Conservation (phyloP, 1,140 invertebrate genomes). For the Atta colombica region DNA sequence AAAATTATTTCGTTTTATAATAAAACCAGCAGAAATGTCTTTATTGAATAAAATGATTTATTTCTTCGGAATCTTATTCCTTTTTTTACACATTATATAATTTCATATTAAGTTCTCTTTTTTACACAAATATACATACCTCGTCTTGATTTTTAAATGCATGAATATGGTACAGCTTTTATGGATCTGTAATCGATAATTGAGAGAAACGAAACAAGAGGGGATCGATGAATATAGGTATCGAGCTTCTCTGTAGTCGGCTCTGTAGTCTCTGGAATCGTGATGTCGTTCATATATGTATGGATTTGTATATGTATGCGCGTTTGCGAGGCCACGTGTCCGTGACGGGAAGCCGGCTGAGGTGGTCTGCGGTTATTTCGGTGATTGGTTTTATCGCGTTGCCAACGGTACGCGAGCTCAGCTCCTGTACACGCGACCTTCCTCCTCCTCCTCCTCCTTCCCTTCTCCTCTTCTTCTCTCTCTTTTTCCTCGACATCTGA, state of each 20-base stretch:
- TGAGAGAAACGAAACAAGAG: conserved; percentile 26
- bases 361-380: conserved; percentile 85
- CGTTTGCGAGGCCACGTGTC: conserved; percentile 78
- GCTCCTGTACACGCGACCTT: conserved; percentile 66
- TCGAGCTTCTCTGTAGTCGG: conserved; percentile 26
- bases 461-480: conserved; percentile 23
- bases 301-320: background rate
- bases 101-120: conserved; percentile 4
- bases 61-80: too few relatives aligned
- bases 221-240: conserved; percentile 48
- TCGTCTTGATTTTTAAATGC: conserved; percentile 4
- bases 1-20: too few relatives aligned
- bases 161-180: background rate
- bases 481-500: conserved; percentile 62
- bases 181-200: conserved; percentile 39
- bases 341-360: conserved; percentile 78
- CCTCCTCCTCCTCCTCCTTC: background rate
- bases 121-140: background rate
- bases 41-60: too few relatives aligned
- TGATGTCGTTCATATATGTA: conserved; percentile 11
- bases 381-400: conserved; percentile 86
- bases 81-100: background rate
- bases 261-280: conserved; percentile 13
- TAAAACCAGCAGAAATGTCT: too few relatives aligned
- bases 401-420: conserved; percentile 82